These are phyloP conservation scores for Hirundo rustica DNA, from an alignment of 2,797 vertebrate genomes.

Conservation along the genomic window DNA sequence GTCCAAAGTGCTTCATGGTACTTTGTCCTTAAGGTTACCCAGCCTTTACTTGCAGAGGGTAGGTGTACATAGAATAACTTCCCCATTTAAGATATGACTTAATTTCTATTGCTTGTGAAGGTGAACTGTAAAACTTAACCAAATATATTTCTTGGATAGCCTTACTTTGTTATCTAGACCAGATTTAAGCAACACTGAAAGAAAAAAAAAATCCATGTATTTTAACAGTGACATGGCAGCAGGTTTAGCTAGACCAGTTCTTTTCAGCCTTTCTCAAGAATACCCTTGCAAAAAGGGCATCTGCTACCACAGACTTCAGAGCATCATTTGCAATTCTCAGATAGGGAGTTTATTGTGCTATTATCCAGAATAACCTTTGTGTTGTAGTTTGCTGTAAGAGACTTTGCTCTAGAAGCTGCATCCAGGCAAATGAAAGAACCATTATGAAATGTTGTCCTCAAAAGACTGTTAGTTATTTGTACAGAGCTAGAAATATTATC, in stretches of 20 bases:
- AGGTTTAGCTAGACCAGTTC: not conserved
- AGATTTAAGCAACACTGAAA: not conserved
- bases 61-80: not conserved
- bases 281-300: not conserved
- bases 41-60: not conserved
- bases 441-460: not conserved
- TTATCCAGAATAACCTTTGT: not conserved
- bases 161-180: not conserved
- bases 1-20: not conserved
- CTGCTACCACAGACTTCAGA: not conserved
- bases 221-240: not conserved
- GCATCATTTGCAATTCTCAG: not conserved
- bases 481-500: not conserved
- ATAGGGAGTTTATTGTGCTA: not conserved
- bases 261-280: not conserved
- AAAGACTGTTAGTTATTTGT: not conserved
- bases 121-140: not conserved
- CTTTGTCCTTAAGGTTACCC: not conserved
- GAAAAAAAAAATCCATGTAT: not conserved
- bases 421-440: not conserved
- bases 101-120: not conserved
- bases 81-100: not conserved
- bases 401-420: not conserved
- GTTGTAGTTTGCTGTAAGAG: not conserved
- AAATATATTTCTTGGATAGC: not conserved